Evolutionary conservation across 2,113 vertebrate species (phyloP), one percentile per base, ranked within the genome.

Genomic region (Coptodon rendalli): DNA sequence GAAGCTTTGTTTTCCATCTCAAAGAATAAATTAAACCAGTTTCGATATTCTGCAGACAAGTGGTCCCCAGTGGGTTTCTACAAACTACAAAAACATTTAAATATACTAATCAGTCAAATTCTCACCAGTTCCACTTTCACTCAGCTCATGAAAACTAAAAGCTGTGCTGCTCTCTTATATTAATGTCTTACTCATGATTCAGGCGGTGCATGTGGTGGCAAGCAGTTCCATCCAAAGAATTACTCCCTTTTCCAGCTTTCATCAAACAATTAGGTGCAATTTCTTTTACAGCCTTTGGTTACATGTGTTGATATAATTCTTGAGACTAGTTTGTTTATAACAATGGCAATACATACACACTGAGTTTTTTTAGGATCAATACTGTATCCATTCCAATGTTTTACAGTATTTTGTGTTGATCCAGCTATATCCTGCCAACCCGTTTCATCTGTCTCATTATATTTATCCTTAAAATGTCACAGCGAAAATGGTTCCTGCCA

Each of bases 401-500:
- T 78, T 50, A 50, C 73, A 78, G 27, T 24, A 53, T 73, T 83
- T 57, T 24, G 11, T 13, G 22, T 53, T 8, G 16, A 22, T 17
- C 29, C n/a, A 68, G 43, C 43, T 81, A 5, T 34, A 71, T 82
- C 81, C 57, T 56, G 80, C 24, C 59, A 71, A 54, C 11, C 43
- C 14, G 27, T 38, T 82, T 36, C 14, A 86, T 40, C 19, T 82
- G 71, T 61, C 48, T 89, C 10, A 52, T 81, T 85, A 2, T 14
- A 81, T 84, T 86, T 81, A 40, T 48, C 88, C n/a, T 59, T 45
- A 16, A 83, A 57, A 80, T 84, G 54, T 63, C 78, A 78, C 11
- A n/a, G 80, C 38, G 19, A 40, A 84, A 87, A 82, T 14, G 43
- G 78, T 93, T 86, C 85, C 89, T 89, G 83, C 31, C 48, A 48